A percentile compares a stretch with the other conserved stretches of the same genome.
Evolutionary conservation across 1,140 invertebrate genomes (phyloP).

Genomic region (Hydropsyche tenuis): DNA sequence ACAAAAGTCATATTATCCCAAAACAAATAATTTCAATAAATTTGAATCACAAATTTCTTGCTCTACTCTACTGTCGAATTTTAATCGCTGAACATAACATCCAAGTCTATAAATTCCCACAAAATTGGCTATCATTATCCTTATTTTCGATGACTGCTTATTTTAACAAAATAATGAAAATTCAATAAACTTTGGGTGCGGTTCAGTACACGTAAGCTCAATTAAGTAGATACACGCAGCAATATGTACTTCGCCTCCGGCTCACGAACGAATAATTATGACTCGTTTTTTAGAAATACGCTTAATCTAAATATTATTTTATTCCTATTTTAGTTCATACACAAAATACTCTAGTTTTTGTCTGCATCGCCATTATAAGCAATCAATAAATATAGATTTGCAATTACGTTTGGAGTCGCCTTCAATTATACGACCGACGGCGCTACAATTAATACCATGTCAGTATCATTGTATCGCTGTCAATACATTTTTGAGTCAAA

Average conservation of each 20-base stretch:
- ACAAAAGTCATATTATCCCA: too few relatives aligned
- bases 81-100: neutral
- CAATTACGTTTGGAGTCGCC: too few relatives aligned
- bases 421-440: too few relatives aligned
- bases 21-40: neutral
- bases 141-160: neutral
- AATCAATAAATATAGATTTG: neutral
- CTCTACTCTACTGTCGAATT: neutral
- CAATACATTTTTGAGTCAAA: too few relatives aligned
- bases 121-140: too few relatives aligned
- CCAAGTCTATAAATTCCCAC: neutral
- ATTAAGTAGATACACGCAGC: constrained; percentile 9
- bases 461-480: too few relatives aligned
- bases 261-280: neutral
- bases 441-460: too few relatives aligned
- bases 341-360: too few relatives aligned
- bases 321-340: too few relatives aligned
- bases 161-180: constrained; percentile 23
- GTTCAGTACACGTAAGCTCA: neutral
- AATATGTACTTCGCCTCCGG: neutral
- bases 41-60: constrained; percentile 12
- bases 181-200: neutral
- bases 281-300: neutral
- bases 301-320: too few relatives aligned
- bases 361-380: neutral